Conservation (phyloP, 2,113 vertebrate species). For the Cryptoleucopteryx plumbea region DNA sequence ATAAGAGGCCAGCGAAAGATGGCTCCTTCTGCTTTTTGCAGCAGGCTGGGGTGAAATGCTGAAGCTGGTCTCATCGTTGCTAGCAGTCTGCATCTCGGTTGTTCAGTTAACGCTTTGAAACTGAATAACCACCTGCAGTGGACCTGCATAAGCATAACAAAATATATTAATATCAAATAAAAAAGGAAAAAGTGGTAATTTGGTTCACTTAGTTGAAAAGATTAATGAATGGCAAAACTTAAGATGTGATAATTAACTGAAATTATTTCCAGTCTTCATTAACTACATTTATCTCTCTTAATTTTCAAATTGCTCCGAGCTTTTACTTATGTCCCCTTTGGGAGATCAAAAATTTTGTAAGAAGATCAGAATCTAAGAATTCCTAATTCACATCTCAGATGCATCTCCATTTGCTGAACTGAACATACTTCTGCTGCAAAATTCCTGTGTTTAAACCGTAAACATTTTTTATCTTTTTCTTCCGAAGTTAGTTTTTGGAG, state of each 20-base stretch:
- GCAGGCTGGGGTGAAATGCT: neutral
- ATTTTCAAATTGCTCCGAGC: conserved; percentile 13
- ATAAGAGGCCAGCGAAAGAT: neutral
- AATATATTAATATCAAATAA: neutral
- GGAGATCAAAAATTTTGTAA: neutral
- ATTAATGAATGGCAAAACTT: conserved; percentile 3
- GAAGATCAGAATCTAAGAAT: neutral
- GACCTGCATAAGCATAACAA: neutral
- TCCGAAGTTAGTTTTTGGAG: neutral
- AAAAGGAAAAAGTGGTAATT: neutral
- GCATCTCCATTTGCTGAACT: neutral
- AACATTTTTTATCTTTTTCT: neutral
- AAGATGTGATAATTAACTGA: neutral
- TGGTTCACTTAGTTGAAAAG: neutral
- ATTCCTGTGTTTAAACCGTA: neutral
- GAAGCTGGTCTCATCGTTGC: neutral
- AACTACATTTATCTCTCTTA: neutral
- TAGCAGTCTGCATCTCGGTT: neutral
- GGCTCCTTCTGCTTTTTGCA: neutral
- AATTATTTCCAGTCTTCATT: conserved; percentile 21
- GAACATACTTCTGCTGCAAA: neutral
- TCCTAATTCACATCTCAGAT: neutral
- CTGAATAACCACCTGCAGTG: neutral
- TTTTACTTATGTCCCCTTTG: neutral
- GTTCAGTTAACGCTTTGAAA: neutral